Percentiles rank a stretch among this genome's conserved stretches.
Evolutionary conservation across 2,888 invertebrate genomes (phyloP).

Genomic region (Eristalis tenax): DNA sequence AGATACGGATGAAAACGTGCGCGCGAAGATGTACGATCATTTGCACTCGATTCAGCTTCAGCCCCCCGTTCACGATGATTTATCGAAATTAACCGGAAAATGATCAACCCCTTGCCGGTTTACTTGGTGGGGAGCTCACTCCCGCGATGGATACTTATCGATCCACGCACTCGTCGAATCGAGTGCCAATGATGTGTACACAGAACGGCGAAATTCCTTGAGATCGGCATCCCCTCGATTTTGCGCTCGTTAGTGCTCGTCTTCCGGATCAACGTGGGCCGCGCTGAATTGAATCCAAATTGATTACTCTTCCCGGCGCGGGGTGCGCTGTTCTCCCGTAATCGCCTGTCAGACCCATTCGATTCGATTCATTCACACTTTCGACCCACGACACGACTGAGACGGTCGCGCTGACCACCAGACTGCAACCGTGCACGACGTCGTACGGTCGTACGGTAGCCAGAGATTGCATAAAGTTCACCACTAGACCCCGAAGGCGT

Average conservation of each 20-base stretch:
- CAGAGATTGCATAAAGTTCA: too few relatives aligned
- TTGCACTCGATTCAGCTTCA: not conserved
- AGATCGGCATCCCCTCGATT: not conserved
- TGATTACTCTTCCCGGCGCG: conserved; percentile 13
- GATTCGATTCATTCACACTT: conserved; percentile 60
- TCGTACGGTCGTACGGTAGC: not conserved
- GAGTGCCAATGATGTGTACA: not conserved
- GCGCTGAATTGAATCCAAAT: conserved; percentile 43
- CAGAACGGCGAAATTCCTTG: conserved; percentile 34
- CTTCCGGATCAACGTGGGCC: conserved; percentile 58
- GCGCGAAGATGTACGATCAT: not conserved
- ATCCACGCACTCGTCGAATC: conserved; percentile 1
- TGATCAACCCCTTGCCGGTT: not conserved
- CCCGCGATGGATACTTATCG: not conserved
- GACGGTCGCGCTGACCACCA: not conserved
- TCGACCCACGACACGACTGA: conserved; percentile 9
- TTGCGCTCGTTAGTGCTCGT: not conserved
- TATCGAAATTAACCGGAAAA: not conserved
- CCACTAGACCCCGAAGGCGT: too few relatives aligned
- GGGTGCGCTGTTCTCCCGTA: not conserved
- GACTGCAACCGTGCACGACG: not conserved
- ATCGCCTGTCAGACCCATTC: conserved; percentile 28
- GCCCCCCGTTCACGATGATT: not conserved
- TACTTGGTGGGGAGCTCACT: not conserved
- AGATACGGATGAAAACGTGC: conserved; percentile 3